Conservation (phyloP, 2,888 invertebrate genomes). For the Xestia ashworthii region DNA sequence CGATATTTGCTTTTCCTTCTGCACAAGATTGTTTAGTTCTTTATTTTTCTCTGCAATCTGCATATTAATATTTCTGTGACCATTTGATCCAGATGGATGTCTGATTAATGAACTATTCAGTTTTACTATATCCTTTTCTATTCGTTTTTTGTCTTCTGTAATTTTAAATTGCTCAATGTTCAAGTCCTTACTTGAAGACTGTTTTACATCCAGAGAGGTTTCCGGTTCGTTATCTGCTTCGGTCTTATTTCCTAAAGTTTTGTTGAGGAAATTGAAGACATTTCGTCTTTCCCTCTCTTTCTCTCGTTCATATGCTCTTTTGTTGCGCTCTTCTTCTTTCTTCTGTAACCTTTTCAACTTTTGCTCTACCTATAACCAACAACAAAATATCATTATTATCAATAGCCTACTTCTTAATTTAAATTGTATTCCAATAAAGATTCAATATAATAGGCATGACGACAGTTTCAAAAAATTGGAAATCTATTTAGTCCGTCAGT, state of each 20-base stretch:
- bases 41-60: slow-evolving; percentile 92
- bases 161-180: slow-evolving; percentile 94
- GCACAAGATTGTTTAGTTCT: slow-evolving; percentile 91
- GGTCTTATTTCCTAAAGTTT: slow-evolving; percentile 87
- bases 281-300: slow-evolving; percentile 91
- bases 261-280: slow-evolving; percentile 95
- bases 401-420: too few species aligned
- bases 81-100: slow-evolving; percentile 91
- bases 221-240: slow-evolving; percentile 68
- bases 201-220: slow-evolving; percentile 81
- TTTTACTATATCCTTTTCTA: slow-evolving; percentile 92
- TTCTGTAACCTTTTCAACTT: slow-evolving; percentile 92
- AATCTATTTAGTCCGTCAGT: too few species aligned
- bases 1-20: slow-evolving; percentile 91
- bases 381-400: not conserved
- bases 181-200: slow-evolving; percentile 92
- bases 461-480: too few species aligned
- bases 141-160: slow-evolving; percentile 92
- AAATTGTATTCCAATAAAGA: too few species aligned
- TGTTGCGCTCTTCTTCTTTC: slow-evolving; percentile 91
- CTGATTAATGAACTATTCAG: slow-evolving; percentile 92
- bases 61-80: slow-evolving; percentile 91
- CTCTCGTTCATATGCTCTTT: slow-evolving; percentile 92
- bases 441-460: too few species aligned
- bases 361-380: slow-evolving; percentile 89